Evolutionary conservation across 2,113 vertebrate genomes (phyloP).

Genomic region (Buteo buteo): DNA sequence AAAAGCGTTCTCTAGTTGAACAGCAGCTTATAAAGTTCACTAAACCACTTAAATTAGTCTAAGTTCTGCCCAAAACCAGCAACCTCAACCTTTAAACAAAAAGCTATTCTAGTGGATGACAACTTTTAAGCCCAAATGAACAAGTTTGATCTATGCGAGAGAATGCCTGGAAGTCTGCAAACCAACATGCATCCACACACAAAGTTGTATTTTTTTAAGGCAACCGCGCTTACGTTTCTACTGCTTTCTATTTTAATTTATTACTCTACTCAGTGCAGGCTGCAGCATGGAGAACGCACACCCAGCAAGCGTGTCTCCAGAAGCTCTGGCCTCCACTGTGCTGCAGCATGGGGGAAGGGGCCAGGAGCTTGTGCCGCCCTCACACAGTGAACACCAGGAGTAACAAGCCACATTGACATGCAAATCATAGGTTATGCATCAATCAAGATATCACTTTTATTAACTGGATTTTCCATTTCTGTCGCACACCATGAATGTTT

Average conservation of each 20-base stretch:
- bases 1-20: fast-evolving
- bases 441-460: constrained; percentile 73
- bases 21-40: not conserved
- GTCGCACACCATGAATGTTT: constrained; percentile 67
- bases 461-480: constrained; percentile 64
- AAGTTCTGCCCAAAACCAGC: not conserved
- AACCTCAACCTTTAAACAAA: not conserved
- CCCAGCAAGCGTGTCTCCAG: fast-evolving
- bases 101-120: not conserved
- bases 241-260: not conserved
- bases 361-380: not conserved
- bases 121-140: not conserved
- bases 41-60: not conserved
- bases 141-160: fast-evolving
- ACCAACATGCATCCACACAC: fast-evolving
- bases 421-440: not conserved
- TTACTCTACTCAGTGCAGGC: fast-evolving
- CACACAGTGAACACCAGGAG: not conserved
- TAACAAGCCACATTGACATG: not conserved
- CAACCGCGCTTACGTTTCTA: not conserved
- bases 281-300: fast-evolving
- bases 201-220: too few relatives aligned
- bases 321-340: fast-evolving
- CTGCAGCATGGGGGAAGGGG: fast-evolving
- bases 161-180: not conserved